Evolutionary conservation across 2,797 vertebrate genomes (phyloP).

Genomic region (Acanthurus leucopareius): DNA sequence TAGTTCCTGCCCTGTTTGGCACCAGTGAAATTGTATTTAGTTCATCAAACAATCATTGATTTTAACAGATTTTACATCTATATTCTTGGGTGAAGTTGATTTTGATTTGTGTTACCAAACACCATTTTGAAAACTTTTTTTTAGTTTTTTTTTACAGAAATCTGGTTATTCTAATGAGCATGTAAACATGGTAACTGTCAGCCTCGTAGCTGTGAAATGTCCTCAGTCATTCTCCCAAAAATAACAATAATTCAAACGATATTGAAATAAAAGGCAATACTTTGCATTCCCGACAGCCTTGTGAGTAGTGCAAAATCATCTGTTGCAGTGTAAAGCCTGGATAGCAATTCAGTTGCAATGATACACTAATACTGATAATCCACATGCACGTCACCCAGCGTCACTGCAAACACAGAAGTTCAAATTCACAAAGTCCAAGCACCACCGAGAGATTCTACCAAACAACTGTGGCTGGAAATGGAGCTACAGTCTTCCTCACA

Average conservation of each 20-base stretch:
- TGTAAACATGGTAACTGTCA: constrained; percentile 29
- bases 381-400: constrained; percentile 51
- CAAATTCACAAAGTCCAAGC: constrained; percentile 55
- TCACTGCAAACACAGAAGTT: constrained; percentile 52
- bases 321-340: constrained; percentile 46
- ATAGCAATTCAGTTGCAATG: constrained; percentile 56
- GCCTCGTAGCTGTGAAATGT: not conserved
- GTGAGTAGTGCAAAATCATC: constrained; percentile 73
- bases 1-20: not conserved
- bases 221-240: not conserved
- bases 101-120: not conserved
- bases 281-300: constrained; percentile 62
- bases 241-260: constrained; percentile 33
- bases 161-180: not conserved
- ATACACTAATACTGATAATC: constrained; percentile 70
- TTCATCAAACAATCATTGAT: not conserved
- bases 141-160: not conserved
- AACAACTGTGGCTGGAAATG: constrained; percentile 22
- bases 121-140: not conserved
- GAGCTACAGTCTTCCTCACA: constrained; percentile 77
- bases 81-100: too few relatives aligned
- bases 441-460: constrained; percentile 34
- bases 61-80: too few relatives aligned
- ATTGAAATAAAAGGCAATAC: constrained; percentile 56
- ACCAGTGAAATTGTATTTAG: not conserved